phyloP scores from a whole-genome alignment of 1,140 invertebrate species.

The Trialeurodes vaporariorum region DNA sequence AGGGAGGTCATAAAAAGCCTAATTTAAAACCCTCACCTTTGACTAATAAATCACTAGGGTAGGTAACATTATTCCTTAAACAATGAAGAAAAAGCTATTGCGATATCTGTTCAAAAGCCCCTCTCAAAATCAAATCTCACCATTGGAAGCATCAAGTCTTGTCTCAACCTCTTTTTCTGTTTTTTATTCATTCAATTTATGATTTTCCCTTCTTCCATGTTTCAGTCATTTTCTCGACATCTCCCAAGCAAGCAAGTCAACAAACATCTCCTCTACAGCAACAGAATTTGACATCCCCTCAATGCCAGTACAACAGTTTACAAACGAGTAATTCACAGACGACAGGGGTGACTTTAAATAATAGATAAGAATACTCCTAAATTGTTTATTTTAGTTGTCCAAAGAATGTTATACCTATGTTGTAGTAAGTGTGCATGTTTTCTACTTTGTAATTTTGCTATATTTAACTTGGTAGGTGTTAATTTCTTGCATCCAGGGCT shows the following conservation, averaged over 20 bases:
- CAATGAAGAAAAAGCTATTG: too few species aligned
- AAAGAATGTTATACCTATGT: conserved; percentile 1
- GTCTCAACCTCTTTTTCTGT: too few species aligned
- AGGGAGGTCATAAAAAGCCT: too few species aligned
- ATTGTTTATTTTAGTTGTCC: not conserved
- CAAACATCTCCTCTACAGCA: not conserved
- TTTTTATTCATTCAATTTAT: too few species aligned
- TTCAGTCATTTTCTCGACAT: not conserved
- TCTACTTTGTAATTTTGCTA: not conserved
- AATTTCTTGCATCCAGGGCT: not conserved
- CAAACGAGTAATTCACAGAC: not conserved
- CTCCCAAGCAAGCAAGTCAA: not conserved
- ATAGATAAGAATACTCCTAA: not conserved
- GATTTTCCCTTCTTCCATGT: too few species aligned
- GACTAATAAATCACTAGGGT: too few species aligned
- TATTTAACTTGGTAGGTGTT: not conserved
- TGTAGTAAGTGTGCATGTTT: not conserved
- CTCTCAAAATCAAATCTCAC: too few species aligned
- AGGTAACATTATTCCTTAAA: too few species aligned
- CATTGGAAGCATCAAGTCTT: too few species aligned
- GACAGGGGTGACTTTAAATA: not conserved
- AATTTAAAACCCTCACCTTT: too few species aligned
- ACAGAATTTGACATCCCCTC: not conserved
- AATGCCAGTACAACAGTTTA: not conserved
- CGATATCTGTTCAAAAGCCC: too few species aligned